Evolutionary conservation across 1,140 invertebrate species (phyloP).

Genomic region (Thaumatotibia leucotreta): DNA sequence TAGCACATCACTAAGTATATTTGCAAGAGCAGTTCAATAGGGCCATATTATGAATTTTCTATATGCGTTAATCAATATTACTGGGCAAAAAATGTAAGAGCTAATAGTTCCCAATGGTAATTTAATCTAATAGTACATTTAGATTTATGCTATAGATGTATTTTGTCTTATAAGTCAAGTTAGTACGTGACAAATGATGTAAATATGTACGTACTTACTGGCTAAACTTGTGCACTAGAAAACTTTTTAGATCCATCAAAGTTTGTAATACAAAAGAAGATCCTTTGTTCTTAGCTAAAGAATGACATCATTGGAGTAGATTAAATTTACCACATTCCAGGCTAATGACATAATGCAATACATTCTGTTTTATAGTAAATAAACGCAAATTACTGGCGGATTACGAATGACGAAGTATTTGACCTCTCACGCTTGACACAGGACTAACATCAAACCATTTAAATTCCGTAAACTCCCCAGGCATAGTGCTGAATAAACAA

Average conservation of each 20-base stretch:
- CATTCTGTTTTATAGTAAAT: not conserved
- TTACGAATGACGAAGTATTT: slow-evolving; percentile 3
- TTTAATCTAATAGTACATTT: too few relatives aligned
- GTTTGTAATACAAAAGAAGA: not conserved
- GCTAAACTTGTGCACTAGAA: too few relatives aligned
- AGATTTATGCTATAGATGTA: too few relatives aligned
- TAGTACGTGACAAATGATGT: too few relatives aligned
- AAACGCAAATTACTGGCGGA: not conserved
- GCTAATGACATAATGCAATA: not conserved
- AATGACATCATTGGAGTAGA: slow-evolving; percentile 10
- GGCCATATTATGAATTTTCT: too few relatives aligned
- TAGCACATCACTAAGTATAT: too few relatives aligned
- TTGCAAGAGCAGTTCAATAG: too few relatives aligned
- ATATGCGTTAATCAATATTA: too few relatives aligned
- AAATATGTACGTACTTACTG: too few relatives aligned
- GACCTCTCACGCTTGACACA: slow-evolving; percentile 12
- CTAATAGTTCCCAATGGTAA: too few relatives aligned
- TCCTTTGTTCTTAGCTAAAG: not conserved
- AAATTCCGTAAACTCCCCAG: slow-evolving; percentile 45
- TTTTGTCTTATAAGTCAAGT: too few relatives aligned
- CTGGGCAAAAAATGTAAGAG: too few relatives aligned
- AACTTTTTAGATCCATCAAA: not conserved
- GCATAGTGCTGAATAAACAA: slow-evolving; percentile 35
- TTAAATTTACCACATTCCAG: slow-evolving; percentile 2
- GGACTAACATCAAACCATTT: slow-evolving; percentile 29